These are phyloP conservation scores for Garra rufa DNA, from an alignment of 2,113 vertebrate species.

Conservation along the genomic window DNA sequence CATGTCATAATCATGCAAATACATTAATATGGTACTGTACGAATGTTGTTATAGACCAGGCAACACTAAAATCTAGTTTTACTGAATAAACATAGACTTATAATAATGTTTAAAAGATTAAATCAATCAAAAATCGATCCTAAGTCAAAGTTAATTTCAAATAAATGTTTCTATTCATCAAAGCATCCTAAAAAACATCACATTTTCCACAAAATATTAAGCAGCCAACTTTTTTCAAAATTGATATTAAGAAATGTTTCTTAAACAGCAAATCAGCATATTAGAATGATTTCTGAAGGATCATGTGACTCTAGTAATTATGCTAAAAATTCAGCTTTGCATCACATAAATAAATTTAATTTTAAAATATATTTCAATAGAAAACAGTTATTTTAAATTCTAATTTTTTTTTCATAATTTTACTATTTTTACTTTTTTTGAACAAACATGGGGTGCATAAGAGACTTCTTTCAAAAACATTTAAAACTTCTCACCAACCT, in stretches of 20 bases:
- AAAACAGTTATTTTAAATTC: not conserved
- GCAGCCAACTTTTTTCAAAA: not conserved
- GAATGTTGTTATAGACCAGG: not conserved
- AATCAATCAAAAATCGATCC: too few species aligned
- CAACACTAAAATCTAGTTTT: too few species aligned
- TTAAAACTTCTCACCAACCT: not conserved
- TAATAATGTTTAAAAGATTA: too few species aligned
- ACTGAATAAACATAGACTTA: too few species aligned
- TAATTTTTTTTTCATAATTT: not conserved
- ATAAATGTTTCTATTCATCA: too few species aligned
- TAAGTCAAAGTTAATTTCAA: too few species aligned
- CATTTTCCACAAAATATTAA: too few species aligned
- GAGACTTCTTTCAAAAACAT: not conserved
- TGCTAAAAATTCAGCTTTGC: not conserved
- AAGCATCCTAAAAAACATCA: too few species aligned
- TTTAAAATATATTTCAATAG: not conserved
- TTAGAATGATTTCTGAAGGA: not conserved
- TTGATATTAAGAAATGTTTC: not conserved
- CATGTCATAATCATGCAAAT: too few species aligned
- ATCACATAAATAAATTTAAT: not conserved
- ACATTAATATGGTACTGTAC: not conserved
- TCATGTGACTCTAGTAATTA: not conserved
- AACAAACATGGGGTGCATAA: not conserved
- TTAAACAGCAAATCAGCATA: not conserved
- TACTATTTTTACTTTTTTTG: not conserved